Percentiles rank a stretch among this genome's conserved stretches.
Evolutionary conservation across 2,888 invertebrate genomes (phyloP).

Genomic region (Willowsia nigromaculata): DNA sequence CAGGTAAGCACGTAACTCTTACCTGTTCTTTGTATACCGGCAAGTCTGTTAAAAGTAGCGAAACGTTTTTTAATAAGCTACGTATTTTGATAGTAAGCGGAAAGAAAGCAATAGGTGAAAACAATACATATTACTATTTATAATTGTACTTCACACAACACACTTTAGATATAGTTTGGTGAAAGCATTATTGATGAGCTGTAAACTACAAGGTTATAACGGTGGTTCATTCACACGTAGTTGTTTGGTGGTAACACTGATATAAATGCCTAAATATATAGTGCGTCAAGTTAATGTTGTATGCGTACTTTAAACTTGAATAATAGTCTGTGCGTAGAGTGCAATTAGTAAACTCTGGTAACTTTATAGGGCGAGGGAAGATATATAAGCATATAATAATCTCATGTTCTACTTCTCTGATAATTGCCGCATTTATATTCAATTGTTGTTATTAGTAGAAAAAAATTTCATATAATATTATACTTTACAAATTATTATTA

Average conservation of each 20-base stretch:
- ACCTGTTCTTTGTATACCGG: background rate
- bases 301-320: background rate
- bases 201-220: slow-evolving; percentile 17
- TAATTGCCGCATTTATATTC: slow-evolving; percentile 17
- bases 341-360: background rate
- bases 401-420: slow-evolving; percentile 2
- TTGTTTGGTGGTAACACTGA: background rate
- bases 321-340: background rate
- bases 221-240: background rate
- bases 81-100: slow-evolving; percentile 9
- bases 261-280: background rate
- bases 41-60: slow-evolving; percentile 17
- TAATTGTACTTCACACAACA: background rate
- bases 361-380: background rate
- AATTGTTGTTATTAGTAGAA: slow-evolving; percentile 2
- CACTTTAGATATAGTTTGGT: background rate
- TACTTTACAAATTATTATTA: background rate
- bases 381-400: background rate
- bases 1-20: slow-evolving; percentile 9
- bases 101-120: slow-evolving; percentile 61
- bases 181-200: slow-evolving; percentile 30
- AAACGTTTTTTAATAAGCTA: background rate
- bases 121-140: slow-evolving; percentile 37
- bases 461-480: background rate
- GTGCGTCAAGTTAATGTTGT: background rate